Base-by-base conservation (phyloP, 2,888 invertebrate genomes). In the Hemaris fuciformis region DNA sequence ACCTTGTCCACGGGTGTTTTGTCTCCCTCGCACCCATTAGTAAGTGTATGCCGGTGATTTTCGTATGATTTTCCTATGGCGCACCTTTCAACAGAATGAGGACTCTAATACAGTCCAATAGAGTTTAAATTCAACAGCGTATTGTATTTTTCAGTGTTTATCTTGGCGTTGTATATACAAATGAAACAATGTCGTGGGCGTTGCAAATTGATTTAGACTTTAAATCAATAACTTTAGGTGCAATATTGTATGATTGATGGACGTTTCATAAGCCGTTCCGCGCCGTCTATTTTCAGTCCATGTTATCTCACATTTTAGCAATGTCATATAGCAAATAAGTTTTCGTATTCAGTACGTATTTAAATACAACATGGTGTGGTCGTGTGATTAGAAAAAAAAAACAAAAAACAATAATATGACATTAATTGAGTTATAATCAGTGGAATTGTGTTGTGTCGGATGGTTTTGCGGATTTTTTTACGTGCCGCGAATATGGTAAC, bases 231-330 rank as follows among this genome's bases (percentile, higher is more conserved):
- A 0, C 0, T 60, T 73, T 75, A 53, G 69, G 73, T 69, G 45
- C 15, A 41, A 25, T 42, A 74, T 87, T 5, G 59, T 48, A n/a
- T 79, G 65, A 2, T n/a, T 4, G 45, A 59, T 23, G 31, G 2
- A 31, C 18, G 41, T 64, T 65, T 63, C 69, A 59, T 67, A 62
- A 63, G 61, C 53, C 66, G 45, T 59, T 63, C 61, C 62, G 62
- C 61, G 62, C 41, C 46, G 66, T 70, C 64, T 75, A 66, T 73
- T 69, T 73, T 73, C 74, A 66, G 66, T 72, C 73, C 73, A 69
- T 88, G 87, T 90, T 90, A 91, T 91, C 91, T 86, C 84, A 81
- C 79, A 81, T 88, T 85, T 79, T 87, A 88, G 87, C 87, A 87
- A 86, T 90, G 91, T 89, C 86, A 87, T 89, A 90, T 81, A 83